Conservation (phyloP, 2,113 vertebrate species). For the Nanorana parkeri region DNA sequence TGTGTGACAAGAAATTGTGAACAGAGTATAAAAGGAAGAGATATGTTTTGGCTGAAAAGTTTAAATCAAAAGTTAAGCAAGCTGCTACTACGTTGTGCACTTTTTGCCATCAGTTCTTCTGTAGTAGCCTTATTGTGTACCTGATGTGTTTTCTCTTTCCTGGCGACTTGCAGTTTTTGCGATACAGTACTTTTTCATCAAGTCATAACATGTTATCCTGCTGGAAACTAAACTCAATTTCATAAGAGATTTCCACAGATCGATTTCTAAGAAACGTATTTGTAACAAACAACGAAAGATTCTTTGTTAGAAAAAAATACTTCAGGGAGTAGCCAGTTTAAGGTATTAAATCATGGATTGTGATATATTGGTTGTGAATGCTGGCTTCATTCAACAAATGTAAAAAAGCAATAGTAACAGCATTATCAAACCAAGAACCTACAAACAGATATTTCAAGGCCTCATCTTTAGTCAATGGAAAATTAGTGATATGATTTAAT, state of each 20-base stretch:
- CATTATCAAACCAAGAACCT: not conserved
- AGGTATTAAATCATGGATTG: conserved; percentile 28
- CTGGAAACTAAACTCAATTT: conserved; percentile 26
- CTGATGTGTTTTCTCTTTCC: not conserved
- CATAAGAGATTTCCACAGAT: conserved; percentile 39
- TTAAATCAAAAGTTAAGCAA: too few species aligned
- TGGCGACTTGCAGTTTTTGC: conserved; percentile 1
- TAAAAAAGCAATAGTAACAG: not conserved
- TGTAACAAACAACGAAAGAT: conserved; percentile 45
- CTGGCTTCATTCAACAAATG: not conserved
- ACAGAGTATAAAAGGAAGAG: too few species aligned
- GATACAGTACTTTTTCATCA: conserved; percentile 23
- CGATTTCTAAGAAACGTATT: conserved; percentile 39
- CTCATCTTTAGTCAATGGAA: too few species aligned
- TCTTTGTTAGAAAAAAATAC: conserved; percentile 23
- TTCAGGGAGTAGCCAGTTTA: conserved; percentile 1
- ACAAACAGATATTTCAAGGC: not conserved
- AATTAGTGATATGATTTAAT: too few species aligned
- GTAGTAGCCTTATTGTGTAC: conserved; percentile 2
- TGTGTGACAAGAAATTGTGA: too few species aligned
- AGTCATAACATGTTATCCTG: conserved; percentile 22
- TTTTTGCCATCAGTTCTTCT: not conserved
- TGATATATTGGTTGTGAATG: conserved; percentile 1
- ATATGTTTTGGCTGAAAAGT: too few species aligned
- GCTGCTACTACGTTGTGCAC: not conserved